Conservation (phyloP, 2,888 invertebrate species). For the Latrodectus elegans region DNA sequence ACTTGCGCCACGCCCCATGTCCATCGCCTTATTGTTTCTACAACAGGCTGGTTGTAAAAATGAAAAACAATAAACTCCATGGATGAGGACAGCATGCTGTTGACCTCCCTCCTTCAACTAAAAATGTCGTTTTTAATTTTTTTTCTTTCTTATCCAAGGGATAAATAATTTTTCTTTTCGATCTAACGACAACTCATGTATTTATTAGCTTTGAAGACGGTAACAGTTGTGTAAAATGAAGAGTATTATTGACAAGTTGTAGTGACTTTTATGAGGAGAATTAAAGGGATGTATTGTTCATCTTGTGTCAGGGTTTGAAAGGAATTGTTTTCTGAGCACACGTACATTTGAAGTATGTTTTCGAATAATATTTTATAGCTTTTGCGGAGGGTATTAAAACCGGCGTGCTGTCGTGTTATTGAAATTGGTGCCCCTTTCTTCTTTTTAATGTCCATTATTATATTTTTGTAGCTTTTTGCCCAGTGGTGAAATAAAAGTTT, state of each 20-base stretch:
- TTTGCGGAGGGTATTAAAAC: neutral
- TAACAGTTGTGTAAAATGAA: conserved; percentile 16
- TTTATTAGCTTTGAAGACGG: conserved; percentile 39
- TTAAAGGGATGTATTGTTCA: conserved; percentile 41
- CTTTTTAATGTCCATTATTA: neutral
- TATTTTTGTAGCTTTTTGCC: neutral
- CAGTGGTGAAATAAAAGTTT: neutral
- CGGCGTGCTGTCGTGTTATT: neutral
- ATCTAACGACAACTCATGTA: conserved; percentile 32
- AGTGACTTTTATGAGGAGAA: conserved; percentile 51
- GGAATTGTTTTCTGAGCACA: conserved; percentile 3
- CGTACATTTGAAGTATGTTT: conserved; percentile 1
- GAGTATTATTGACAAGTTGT: conserved; percentile 47
- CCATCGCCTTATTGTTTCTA: conserved; percentile 21
- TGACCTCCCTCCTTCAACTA: conserved; percentile 21
- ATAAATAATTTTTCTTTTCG: conserved; percentile 27
- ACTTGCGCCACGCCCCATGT: conserved; percentile 32
- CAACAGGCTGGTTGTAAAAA: conserved; percentile 10
- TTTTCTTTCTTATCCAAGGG: conserved; percentile 16
- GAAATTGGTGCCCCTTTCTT: neutral
- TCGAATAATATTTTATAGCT: conserved; percentile 3
- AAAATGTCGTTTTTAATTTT: conserved; percentile 56
- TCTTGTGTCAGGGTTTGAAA: conserved; percentile 36
- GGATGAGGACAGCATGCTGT: conserved; percentile 24
- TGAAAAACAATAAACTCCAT: conserved; percentile 47